Conservation (phyloP, 2,888 invertebrate species). For the Scaptomyza reducta region DNA sequence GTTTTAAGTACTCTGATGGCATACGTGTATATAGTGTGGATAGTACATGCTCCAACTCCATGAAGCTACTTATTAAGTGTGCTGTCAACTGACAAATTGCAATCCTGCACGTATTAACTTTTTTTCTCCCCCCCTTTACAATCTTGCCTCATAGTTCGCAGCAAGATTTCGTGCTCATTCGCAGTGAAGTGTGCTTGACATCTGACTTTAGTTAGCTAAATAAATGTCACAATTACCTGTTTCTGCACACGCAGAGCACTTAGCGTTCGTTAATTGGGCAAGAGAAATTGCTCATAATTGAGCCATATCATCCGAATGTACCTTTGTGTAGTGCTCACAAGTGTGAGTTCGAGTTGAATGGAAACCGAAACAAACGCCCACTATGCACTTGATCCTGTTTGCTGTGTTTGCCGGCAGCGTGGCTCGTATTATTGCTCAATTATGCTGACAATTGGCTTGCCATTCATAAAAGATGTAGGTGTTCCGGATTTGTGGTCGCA, state of each 20-base stretch:
- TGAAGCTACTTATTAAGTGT: neutral
- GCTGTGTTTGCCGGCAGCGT: neutral
- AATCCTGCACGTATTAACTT: neutral
- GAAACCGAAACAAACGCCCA: conserved; percentile 76
- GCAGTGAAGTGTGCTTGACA: neutral
- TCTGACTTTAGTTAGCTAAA: neutral
- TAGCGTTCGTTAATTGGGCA: neutral
- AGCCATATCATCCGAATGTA: neutral
- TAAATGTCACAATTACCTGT: neutral
- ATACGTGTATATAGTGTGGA: no score
- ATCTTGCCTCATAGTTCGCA: neutral
- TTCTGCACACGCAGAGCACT: no score
- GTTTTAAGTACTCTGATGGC: neutral
- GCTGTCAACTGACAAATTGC: neutral
- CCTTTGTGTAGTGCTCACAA: neutral
- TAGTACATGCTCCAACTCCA: neutral
- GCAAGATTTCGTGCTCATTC: no score
- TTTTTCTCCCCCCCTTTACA: no score
- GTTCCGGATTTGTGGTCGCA: conserved; percentile 11
- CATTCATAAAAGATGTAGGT: conserved; percentile 57
- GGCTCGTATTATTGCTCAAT: conserved; percentile 24
- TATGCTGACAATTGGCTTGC: conserved; percentile 32
- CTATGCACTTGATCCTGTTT: conserved; percentile 17
- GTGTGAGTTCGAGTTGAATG: neutral
- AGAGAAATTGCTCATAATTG: neutral